Evolutionary conservation across 2,888 invertebrate species (phyloP).

Genomic region (Eristalis tenax): DNA sequence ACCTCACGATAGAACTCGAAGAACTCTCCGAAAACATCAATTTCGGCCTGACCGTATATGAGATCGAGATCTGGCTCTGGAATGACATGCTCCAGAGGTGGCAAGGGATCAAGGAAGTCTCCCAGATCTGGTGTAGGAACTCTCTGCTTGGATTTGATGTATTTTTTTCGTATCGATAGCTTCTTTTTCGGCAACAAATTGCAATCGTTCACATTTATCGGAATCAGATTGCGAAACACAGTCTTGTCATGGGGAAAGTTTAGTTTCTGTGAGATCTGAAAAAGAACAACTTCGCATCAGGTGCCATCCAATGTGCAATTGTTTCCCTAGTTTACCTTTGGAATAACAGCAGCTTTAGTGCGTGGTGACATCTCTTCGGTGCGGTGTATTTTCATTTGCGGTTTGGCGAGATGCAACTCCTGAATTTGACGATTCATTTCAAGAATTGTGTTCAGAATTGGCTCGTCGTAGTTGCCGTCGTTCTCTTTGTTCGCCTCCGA

Average conservation of each 20-base stretch:
- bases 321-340: conserved; percentile 73
- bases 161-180: conserved; percentile 62
- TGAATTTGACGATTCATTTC: conserved; percentile 73
- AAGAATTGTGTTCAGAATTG: conserved; percentile 75
- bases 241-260: conserved; percentile 75
- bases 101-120: conserved; percentile 75
- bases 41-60: conserved; percentile 36
- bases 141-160: conserved; percentile 53
- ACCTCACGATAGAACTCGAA: conserved; percentile 57
- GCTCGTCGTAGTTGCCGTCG: conserved; percentile 69
- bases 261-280: conserved; percentile 76
- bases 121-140: conserved; percentile 74
- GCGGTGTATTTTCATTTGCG: conserved; percentile 6
- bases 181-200: conserved; percentile 70
- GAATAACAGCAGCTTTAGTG: conserved; percentile 74
- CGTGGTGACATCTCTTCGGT: conserved; percentile 73
- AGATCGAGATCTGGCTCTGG: conserved; percentile 74
- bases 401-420: conserved; percentile 56
- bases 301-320: not conserved
- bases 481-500: conserved; percentile 47
- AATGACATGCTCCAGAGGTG: conserved; percentile 68
- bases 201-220: conserved; percentile 77
- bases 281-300: not conserved
- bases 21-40: conserved; percentile 52
- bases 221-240: conserved; percentile 76